A percentile compares a stretch with the other conserved stretches of the same genome.
These are phyloP conservation scores for Uloborus plumipes DNA, from an alignment of 2,888 invertebrate genomes.

Conservation along the genomic window DNA sequence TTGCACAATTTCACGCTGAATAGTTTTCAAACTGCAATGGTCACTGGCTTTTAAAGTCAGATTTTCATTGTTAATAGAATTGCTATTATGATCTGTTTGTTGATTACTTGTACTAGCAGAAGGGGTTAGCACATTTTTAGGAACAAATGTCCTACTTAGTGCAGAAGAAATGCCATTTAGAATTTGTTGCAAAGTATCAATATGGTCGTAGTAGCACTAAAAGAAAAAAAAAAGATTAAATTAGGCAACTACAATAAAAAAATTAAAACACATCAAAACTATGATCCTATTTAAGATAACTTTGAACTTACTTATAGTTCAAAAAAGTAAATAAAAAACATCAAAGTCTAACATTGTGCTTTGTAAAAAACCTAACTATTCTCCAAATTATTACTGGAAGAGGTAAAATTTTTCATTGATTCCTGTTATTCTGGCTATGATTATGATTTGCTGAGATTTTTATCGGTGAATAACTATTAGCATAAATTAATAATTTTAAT, in stretches of 20 bases:
- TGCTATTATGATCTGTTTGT: constrained; percentile 39
- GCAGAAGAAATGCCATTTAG: constrained; percentile 62
- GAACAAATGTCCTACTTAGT: constrained; percentile 34
- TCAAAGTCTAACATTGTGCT: no score
- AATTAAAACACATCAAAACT: no score
- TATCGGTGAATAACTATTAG: no score
- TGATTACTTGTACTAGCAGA: constrained; percentile 33
- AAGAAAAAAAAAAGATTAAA: constrained; percentile 14
- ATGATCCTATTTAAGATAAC: no score
- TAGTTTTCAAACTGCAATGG: constrained; percentile 26
- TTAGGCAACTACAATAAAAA: not conserved
- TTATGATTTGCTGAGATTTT: no score
- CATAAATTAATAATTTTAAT: no score
- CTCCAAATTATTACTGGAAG: no score
- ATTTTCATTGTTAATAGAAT: constrained; percentile 41
- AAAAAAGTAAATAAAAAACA: no score
- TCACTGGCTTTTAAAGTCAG: constrained; percentile 24
- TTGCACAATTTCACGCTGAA: constrained; percentile 46
- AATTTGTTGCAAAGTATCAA: constrained; percentile 62
- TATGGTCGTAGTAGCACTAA: constrained; percentile 63
- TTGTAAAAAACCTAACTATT: no score
- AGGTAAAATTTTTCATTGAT: no score
- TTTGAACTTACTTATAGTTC: no score
- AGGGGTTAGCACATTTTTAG: constrained; percentile 41
- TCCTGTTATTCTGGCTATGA: no score